Evolutionary conservation across 2,113 vertebrate species (phyloP).

Genomic region (Osmerus mordax): DNA sequence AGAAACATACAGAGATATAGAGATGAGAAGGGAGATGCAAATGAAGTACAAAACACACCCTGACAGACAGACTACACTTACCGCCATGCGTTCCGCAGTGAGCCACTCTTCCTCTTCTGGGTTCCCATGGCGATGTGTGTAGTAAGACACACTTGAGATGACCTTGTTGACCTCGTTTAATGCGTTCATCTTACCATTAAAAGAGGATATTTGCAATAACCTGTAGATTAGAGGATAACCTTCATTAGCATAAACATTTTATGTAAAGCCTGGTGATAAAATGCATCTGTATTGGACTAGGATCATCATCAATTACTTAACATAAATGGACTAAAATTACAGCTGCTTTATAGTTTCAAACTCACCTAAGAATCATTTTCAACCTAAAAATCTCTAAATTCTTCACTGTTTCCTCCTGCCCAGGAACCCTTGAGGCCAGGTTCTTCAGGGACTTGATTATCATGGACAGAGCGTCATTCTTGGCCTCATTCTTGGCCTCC

Average conservation of each 20-base stretch:
- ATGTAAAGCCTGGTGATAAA: no score
- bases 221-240: conserved; percentile 57
- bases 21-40: background rate
- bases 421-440: conserved; percentile 96
- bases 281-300: background rate
- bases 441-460: conserved; percentile 99
- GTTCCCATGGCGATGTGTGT: conserved; percentile 95
- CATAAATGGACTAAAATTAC: background rate
- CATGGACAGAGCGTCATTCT: conserved; percentile 99
- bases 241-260: background rate
- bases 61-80: conserved; percentile 62
- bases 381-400: conserved; percentile 99
- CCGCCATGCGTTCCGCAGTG: conserved; percentile 98
- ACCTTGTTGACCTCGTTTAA: conserved; percentile 99
- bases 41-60: background rate
- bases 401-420: conserved; percentile 99
- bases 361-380: conserved; percentile 99
- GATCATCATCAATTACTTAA: background rate
- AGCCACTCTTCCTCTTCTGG: conserved; percentile 98
- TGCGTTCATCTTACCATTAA: conserved; percentile 99
- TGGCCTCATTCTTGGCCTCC: conserved; percentile 99
- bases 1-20: conserved; percentile 2
- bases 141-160: conserved; percentile 98
- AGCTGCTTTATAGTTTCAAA: background rate
- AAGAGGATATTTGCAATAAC: conserved; percentile 99